These are phyloP conservation scores for Ptyas mucosa DNA, from an alignment of 2,113 vertebrate species.

Conservation along the genomic window DNA sequence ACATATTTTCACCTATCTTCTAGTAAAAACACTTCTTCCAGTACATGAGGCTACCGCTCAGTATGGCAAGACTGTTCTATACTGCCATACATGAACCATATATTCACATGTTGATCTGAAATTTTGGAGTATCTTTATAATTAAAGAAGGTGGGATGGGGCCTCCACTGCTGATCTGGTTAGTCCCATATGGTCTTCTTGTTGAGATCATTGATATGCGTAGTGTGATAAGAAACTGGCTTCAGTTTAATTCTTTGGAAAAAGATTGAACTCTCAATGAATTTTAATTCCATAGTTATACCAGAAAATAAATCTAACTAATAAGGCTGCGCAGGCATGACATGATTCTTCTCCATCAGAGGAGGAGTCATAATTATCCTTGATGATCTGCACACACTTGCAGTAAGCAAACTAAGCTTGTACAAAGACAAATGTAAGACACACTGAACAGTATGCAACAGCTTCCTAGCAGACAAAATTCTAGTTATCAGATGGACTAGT, in stretches of 20 bases:
- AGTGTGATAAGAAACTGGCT: not conserved
- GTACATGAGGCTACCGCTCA: not conserved
- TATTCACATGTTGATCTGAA: not conserved
- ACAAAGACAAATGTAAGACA: not conserved
- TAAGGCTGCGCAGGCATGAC: not conserved
- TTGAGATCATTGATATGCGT: not conserved
- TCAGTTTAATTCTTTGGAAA: not conserved
- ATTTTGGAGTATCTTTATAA: not conserved
- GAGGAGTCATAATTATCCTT: not conserved
- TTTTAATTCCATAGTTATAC: not conserved
- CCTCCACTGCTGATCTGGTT: not conserved
- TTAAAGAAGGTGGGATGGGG: not conserved
- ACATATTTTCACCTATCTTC: not conserved
- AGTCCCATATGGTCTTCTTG: not conserved
- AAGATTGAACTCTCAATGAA: not conserved
- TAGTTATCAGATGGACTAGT: not conserved
- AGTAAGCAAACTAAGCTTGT: not conserved
- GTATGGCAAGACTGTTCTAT: not conserved
- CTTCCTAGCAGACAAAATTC: not conserved
- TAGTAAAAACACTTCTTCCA: not conserved
- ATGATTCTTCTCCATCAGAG: not conserved
- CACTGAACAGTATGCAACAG: not conserved
- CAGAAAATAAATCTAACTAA: not conserved
- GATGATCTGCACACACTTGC: not conserved
- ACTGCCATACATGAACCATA: not conserved